Base-by-base conservation (phyloP, 2,113 vertebrate genomes). In the Menura novaehollandiae region DNA sequence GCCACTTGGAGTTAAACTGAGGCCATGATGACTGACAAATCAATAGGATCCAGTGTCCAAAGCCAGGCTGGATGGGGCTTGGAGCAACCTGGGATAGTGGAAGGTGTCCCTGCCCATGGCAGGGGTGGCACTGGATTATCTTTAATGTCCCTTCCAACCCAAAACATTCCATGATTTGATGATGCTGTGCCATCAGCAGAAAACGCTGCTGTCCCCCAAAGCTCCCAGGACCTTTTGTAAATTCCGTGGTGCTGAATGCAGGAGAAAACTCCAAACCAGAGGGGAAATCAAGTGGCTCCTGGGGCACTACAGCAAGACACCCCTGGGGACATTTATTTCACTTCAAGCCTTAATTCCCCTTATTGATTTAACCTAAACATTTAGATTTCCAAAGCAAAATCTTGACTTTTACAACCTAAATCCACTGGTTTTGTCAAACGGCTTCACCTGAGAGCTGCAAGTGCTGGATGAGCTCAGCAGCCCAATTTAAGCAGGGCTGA, bases 261-360 rank as follows among this genome's bases (percentile, higher is more conserved):
- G 28, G 15, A 83, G 30, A 28, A 63, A 76, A 7, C 69, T 16
- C 17, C 67, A 79, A 21, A 56, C 15, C 80, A 5, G 18, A 53
- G 66, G 28, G 35, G 7, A 41, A 51, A 21, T 2, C 78, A 20
- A n/a, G 17, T 0, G 4, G 43, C 16, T 44, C 9, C 28, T 11
- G 55, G 39, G 35, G 6, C 24, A 18, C 30, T 2, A 3, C 10
- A 24, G 30, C 47, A 4, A 55, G 32, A 23, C 7, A 22, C 27
- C 21, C 35, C 2, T 41, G 0, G 1, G 30, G 58, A 35, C 17
- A 6, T 3, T 8, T 2, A 39, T 7, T 33, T 16, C 73, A 8
- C 32, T 8, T 7, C 66, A 17, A 37, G 32, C 56, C 66, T 85
- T 8, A 28, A 46, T 41, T 30, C 10, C 18, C 58, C 35, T 53